These are phyloP conservation scores for Sinotaia quadrata DNA, from an alignment of 2,888 invertebrate species.

Conservation along the genomic window DNA sequence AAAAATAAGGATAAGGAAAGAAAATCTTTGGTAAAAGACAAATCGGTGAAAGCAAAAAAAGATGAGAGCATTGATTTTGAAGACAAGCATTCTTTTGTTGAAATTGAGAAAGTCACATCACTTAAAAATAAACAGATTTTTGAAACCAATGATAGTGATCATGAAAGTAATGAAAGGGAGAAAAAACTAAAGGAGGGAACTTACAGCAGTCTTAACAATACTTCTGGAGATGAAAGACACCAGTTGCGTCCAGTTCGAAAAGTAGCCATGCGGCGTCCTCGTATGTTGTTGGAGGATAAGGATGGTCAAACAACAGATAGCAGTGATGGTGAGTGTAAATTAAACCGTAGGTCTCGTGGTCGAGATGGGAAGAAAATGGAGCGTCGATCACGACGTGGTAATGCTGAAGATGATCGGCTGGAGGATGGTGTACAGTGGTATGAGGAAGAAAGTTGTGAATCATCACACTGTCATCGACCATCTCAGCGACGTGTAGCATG, in stretches of 20 bases:
- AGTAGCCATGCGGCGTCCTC: slow-evolving; percentile 2
- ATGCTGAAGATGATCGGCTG: slow-evolving; percentile 37
- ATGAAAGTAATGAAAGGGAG: too few relatives aligned
- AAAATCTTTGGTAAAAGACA: too few relatives aligned
- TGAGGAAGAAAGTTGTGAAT: slow-evolving; percentile 56
- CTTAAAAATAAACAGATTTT: too few relatives aligned
- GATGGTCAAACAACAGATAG: neutral
- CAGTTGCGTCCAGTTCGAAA: slow-evolving; percentile 8
- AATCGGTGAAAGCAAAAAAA: too few relatives aligned
- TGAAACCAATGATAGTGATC: too few relatives aligned
- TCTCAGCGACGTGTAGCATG: slow-evolving; percentile 50
- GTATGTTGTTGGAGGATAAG: neutral
- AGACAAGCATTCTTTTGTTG: too few relatives aligned
- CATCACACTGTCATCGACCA: slow-evolving; percentile 51
- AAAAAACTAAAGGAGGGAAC: too few relatives aligned
- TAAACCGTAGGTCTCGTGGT: neutral
- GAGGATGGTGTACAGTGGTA: slow-evolving; percentile 57
- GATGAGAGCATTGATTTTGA: too few relatives aligned
- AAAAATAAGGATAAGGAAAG: too few relatives aligned
- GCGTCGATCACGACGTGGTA: neutral
- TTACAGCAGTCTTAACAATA: too few relatives aligned
- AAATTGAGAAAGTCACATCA: too few relatives aligned
- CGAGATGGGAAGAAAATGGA: neutral
- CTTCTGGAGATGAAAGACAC: neutral
- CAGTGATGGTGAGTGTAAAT: slow-evolving; percentile 10